phyloP scores from a whole-genome alignment of 2,113 vertebrate species.

The Lota lota region DNA sequence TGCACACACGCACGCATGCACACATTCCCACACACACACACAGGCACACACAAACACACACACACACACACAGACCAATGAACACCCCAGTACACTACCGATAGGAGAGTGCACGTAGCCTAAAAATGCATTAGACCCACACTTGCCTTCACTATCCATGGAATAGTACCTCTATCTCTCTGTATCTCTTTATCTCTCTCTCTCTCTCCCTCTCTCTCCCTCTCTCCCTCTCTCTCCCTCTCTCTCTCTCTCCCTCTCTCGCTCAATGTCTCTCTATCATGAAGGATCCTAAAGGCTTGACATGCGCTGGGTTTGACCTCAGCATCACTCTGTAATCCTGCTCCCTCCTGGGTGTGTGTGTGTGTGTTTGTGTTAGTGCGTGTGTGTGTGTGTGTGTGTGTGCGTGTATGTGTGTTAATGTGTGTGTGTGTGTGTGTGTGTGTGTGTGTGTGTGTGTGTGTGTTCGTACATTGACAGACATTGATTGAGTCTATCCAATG shows the following conservation, averaged over 20 bases:
- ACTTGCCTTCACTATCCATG: no score
- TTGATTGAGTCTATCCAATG: no score
- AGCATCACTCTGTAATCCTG: slow-evolving; percentile 13
- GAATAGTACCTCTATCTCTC: neutral
- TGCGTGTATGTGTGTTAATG: neutral
- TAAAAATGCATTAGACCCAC: no score
- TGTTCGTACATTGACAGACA: no score
- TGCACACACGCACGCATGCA: neutral
- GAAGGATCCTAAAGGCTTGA: slow-evolving; percentile 30
- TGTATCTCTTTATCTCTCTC: neutral
- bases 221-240: slow-evolving; percentile 1
- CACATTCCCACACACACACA: slow-evolving; percentile 2
- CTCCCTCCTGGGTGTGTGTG: neutral
- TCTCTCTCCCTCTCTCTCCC: neutral
- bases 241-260: neutral
- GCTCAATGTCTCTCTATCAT: no score
- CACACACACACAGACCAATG: neutral
- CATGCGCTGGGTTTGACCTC: slow-evolving; percentile 37
- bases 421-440: neutral
- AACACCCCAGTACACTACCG: neutral
- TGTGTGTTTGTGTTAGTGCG: slow-evolving; percentile 1
- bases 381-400: slow-evolving; percentile 5
- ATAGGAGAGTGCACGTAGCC: no score
- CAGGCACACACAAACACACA: neutral
- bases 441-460: no score